A percentile compares a stretch with the other conserved stretches of the same genome.
Conservation (phyloP, 2,888 invertebrate species). For the Tiliacea aurago region DNA sequence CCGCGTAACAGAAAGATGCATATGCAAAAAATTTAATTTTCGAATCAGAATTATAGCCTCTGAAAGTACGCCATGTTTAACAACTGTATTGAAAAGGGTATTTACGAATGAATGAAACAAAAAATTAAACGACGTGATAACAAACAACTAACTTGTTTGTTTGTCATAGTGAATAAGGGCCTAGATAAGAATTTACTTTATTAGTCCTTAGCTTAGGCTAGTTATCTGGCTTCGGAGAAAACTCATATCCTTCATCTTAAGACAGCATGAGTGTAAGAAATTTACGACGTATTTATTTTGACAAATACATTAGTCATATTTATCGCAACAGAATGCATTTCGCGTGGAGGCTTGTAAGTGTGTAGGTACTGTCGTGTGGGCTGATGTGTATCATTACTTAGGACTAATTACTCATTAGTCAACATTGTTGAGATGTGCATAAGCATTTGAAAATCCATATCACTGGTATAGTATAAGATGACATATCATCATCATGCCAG, state of each 20-base stretch:
- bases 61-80: no score
- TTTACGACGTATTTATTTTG: neutral
- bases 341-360: neutral
- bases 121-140: no score
- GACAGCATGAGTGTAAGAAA: conserved; percentile 12
- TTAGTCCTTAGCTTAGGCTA: neutral
- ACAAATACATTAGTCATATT: conserved; percentile 2
- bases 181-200: neutral
- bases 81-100: no score
- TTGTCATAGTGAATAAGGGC: neutral
- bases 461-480: neutral
- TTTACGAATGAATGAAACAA: no score
- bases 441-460: no score
- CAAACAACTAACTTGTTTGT: neutral
- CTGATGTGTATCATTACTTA: conserved; percentile 45
- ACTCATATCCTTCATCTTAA: conserved; percentile 16
- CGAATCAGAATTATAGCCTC: no score
- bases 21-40: no score
- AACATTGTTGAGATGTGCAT: conserved; percentile 15
- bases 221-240: conserved; percentile 11
- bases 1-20: no score
- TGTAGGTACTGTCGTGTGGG: neutral
- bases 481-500: no score
- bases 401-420: conserved; percentile 33
- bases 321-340: conserved; percentile 1